Evolutionary conservation across 2,797 vertebrate genomes (phyloP), one percentile per base, ranked within the genome.

Genomic region (Bovichtus variegatus): DNA sequence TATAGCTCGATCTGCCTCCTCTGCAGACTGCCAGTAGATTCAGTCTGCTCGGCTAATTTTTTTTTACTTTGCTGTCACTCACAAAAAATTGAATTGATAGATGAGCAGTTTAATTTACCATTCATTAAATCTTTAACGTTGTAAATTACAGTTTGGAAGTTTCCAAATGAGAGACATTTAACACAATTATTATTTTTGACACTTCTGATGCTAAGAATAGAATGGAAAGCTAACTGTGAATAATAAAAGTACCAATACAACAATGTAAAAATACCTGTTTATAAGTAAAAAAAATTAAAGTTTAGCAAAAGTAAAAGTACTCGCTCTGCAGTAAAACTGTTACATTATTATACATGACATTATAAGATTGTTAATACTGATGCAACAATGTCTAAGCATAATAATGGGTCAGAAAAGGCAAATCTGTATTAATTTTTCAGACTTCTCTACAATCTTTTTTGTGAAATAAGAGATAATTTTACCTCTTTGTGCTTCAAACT

Each of bases 1-100:
- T 80, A 71, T 34, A 78, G 51, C 74, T 67, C 43, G 59, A 55
- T 54, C 63, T 36, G 44, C 47, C 49, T 77, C 62, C 59, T 65
- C 80, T 69, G 34, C 53, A 73, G 58, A 69, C 55, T 70, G 31
- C 34, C 54, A 19, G 6, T 46, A 19, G 21, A 46, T 21, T 57
- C 63, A 25, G 10, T 44, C 68, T 10, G 15, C 1, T 1, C 3
- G 2, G 15, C 41, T 55, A 16, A 43, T 15, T 43, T 67, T 53
- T 65, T 57, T 67, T n/a, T 69, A 68, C 70, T 63, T 74, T 47
- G 25, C 23, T 38, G 34, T 44, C 13, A 50, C 19, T 59, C 8
- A 57, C 60, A 29, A 43, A 51, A 54, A 16, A 21, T 3, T 29
- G 27, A 50, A 31, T 40, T 29, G 4, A 36, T 16, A 18, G 9